Evolutionary conservation across 2,888 invertebrate genomes (phyloP), one percentile per base, ranked within the genome.

Genomic region (Sphaerophoria rueppellii): DNA sequence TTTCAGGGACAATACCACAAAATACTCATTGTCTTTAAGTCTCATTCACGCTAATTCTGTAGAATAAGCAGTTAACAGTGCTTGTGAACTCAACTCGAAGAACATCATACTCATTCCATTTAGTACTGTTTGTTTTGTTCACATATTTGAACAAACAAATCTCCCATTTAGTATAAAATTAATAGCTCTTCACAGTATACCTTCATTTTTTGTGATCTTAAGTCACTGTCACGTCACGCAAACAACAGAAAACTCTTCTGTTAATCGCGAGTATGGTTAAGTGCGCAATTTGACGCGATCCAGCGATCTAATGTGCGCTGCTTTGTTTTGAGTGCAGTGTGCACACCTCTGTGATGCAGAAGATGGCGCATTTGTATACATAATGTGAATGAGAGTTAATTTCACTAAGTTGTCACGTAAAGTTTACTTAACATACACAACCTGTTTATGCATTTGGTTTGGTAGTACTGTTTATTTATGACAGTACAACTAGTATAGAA

Each of bases 381-480:
- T 9, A 50, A 65, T 50, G 32, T 55, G 58, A 72, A 57, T 57
- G 61, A 80, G 79, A 65, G 50, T 61, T 72, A 83, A 83, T 83
- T 83, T 80, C 61, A 75, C 80, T 83, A 80, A 50, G 79, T 71
- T 75, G 83, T 83, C 83, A 83, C 83, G 83, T 83, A 83, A 60
- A 67, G 46, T 73, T 61, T 61, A 83, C 35, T 43, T 72, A 50
- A 69, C 50, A 67, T 48, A 58, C 50, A 67, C 54, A 58, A 82
- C 70, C 74, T 50, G 48, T 34, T 35, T 71, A 65, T 72, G 54
- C 40, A 40, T 40, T 40, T 63, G 71, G 54, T 58, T 63, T 65
- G 11, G 50, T 24, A 24, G 24, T 7, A 50, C 16, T 65, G 37
- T 65, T 65, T 65, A 46, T 46, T 60, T 63, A 58, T 61, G 67